Evolutionary conservation across 1,140 invertebrate species (phyloP).

Genomic region (Capitella teleta): DNA sequence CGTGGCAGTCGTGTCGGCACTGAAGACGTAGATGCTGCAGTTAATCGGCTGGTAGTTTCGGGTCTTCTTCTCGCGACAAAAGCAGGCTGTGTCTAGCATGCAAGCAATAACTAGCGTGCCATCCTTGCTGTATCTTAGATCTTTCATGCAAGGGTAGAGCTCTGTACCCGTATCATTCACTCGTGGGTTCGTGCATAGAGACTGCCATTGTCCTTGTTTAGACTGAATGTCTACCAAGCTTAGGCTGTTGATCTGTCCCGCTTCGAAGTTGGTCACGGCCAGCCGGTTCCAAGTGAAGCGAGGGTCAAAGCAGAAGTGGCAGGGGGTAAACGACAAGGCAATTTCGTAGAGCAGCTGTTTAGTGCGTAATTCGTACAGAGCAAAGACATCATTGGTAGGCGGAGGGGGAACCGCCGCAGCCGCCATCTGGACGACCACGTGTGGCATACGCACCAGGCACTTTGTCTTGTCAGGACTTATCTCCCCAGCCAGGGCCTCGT

Average conservation of each 20-base stretch:
- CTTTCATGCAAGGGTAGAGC: constrained; percentile 29
- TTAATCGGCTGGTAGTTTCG: constrained; percentile 4
- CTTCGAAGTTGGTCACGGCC: constrained; percentile 34
- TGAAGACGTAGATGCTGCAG: constrained; percentile 35
- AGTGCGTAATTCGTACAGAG: constrained; percentile 29
- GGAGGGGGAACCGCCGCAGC: not conserved
- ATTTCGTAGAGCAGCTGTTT: constrained; percentile 26
- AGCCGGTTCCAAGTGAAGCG: constrained; percentile 31
- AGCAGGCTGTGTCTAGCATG: constrained; percentile 28
- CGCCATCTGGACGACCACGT: not conserved
- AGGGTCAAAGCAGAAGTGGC: constrained; percentile 38
- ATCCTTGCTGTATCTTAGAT: constrained; percentile 32
- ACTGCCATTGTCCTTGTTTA: too few species aligned
- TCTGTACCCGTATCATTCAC: constrained; percentile 28
- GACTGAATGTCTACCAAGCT: constrained; percentile 21
- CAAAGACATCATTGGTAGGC: constrained; percentile 11
- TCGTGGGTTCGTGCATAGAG: constrained; percentile 24
- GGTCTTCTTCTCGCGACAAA: constrained; percentile 33
- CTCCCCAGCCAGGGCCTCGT: constrained; percentile 35
- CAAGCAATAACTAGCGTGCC: constrained; percentile 34
- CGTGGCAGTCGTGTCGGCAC: constrained; percentile 30
- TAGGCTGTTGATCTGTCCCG: constrained; percentile 30
- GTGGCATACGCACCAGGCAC: constrained; percentile 33
- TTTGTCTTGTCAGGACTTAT: constrained; percentile 36
- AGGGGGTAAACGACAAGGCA: constrained; percentile 22